These are phyloP conservation scores for Brachionus rubens DNA, from an alignment of 1,140 invertebrate species.

Conservation along the genomic window DNA sequence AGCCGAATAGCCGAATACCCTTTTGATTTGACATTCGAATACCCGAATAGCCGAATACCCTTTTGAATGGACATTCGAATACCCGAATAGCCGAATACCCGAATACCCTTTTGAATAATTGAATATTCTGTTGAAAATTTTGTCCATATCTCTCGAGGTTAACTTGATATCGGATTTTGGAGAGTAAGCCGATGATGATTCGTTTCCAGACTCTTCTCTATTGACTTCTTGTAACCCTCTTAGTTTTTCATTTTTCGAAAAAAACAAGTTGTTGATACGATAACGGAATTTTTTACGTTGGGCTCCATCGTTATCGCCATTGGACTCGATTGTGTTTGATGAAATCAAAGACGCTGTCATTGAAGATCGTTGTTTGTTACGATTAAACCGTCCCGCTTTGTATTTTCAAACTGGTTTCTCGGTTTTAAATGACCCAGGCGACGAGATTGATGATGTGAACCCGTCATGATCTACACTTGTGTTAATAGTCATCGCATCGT, in stretches of 20 bases:
- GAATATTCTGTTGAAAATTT: too few relatives aligned
- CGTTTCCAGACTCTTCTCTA: slow-evolving; percentile 7
- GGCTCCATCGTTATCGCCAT: background rate
- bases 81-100: too few relatives aligned
- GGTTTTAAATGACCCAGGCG: slow-evolving; percentile 17
- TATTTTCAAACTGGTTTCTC: slow-evolving; percentile 11
- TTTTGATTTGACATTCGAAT: too few relatives aligned
- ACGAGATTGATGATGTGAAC: slow-evolving; percentile 14
- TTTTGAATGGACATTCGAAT: too few relatives aligned
- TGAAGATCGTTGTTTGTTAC: slow-evolving; percentile 36
- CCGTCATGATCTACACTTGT: slow-evolving; percentile 31
- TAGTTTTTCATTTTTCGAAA: slow-evolving; percentile 25
- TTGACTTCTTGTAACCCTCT: slow-evolving; percentile 3
- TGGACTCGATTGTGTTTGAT: slow-evolving; percentile 14
- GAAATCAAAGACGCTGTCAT: slow-evolving; percentile 35
- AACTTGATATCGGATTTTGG: slow-evolving; percentile 3
- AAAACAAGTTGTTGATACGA: slow-evolving; percentile 36
- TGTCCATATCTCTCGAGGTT: too few relatives aligned
- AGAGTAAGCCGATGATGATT: slow-evolving; percentile 14
- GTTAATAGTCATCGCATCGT: slow-evolving; percentile 17
- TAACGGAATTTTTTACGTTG: slow-evolving; percentile 35
- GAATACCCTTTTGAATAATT: too few relatives aligned
- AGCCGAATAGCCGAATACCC: too few relatives aligned
- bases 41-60: too few relatives aligned
- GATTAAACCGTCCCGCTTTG: slow-evolving; percentile 11